Percentiles rank a stretch among this genome's conserved stretches.
Conservation (phyloP, 2,797 vertebrate genomes). For the Halcyon leucocephala region DNA sequence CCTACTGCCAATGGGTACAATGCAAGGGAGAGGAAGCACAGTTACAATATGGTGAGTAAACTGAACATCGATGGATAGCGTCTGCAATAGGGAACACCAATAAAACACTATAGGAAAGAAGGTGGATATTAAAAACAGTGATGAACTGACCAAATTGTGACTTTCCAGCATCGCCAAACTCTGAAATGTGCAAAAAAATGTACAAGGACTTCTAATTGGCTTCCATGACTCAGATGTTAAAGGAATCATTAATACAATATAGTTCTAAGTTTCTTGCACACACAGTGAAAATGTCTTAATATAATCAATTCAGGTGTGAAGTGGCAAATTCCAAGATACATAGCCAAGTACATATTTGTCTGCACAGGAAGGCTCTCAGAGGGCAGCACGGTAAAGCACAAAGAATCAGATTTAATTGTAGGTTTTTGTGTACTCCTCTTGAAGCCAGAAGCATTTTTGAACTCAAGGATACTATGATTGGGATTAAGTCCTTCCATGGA, state of each 20-base stretch:
- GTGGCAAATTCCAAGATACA: background rate
- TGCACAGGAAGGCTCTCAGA: background rate
- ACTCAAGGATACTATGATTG: background rate
- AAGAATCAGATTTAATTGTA: background rate
- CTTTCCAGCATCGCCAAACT: background rate
- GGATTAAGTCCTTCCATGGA: background rate
- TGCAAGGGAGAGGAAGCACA: background rate
- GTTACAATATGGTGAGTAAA: background rate
- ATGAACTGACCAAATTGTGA: background rate
- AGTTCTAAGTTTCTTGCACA: background rate
- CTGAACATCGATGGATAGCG: background rate
- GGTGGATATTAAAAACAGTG: background rate
- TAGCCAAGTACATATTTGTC: background rate
- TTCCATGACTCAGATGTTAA: background rate
- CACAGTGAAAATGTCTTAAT: background rate
- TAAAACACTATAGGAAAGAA: background rate
- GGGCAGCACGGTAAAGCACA: background rate
- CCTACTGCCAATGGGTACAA: background rate
- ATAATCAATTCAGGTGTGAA: background rate
- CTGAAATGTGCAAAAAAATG: background rate
- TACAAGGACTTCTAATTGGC: background rate
- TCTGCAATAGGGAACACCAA: background rate
- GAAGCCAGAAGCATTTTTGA: conserved; percentile 7
- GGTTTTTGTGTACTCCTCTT: background rate
- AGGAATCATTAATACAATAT: background rate